A percentile compares a stretch with the other conserved stretches of the same genome.
phyloP scores from a whole-genome alignment of 2,113 vertebrate genomes.

The Corvus moneduloides region DNA sequence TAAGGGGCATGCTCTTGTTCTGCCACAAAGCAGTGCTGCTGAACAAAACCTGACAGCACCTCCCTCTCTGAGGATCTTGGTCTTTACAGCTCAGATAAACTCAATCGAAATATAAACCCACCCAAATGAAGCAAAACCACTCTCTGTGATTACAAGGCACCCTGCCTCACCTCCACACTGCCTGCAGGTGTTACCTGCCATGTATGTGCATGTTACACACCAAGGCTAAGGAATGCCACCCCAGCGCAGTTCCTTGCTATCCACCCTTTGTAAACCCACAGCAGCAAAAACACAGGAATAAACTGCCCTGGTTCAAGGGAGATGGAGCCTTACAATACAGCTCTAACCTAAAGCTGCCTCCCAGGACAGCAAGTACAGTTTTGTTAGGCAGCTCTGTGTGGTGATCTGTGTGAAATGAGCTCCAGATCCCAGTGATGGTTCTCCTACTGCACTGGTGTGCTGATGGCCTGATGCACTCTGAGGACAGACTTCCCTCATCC shows the following conservation, averaged over 20 bases:
- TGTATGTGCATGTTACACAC: neutral
- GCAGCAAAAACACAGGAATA: neutral
- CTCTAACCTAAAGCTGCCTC: neutral
- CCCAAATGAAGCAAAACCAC: neutral
- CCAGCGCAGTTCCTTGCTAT: neutral
- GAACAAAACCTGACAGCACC: neutral
- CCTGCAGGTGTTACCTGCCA: neutral
- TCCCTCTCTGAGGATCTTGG: neutral
- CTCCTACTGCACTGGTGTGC: neutral
- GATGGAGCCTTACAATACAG: neutral
- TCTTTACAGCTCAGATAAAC: neutral
- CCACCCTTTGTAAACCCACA: neutral
- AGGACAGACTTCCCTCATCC: neutral
- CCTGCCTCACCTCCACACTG: neutral
- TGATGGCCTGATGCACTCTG: neutral
- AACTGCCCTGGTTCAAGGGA: neutral
- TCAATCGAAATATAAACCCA: neutral
- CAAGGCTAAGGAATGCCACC: neutral
- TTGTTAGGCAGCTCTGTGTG: neutral
- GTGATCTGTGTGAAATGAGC: neutral
- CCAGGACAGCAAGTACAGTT: neutral
- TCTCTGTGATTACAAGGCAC: neutral
- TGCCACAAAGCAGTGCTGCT: neutral
- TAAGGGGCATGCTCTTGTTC: neutral
- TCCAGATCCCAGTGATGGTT: neutral